Base-by-base conservation (phyloP, 2,797 vertebrate species). In the Odontamblyopus lacepedii region DNA sequence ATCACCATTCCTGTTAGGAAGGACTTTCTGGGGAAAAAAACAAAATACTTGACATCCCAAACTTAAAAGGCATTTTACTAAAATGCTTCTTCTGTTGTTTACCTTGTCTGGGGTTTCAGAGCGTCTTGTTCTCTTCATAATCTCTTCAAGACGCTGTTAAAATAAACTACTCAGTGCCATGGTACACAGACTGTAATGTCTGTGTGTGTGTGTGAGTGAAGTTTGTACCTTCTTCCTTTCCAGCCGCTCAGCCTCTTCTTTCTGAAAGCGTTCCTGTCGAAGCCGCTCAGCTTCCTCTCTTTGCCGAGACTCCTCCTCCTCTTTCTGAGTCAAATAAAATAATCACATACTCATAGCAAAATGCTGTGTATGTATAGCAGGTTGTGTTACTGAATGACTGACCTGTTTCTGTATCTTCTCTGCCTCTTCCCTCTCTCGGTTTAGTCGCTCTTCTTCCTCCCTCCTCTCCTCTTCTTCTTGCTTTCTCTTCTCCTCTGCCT, bases 121-220 rank as follows among this genome's bases (percentile, higher is more conserved):
- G 67, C 94, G 94, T 53, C 97, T 95, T 19, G 98, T 99, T 91
- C 98, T 95, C 92, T 95, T 98, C 98, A 99, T 99, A 81, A 99
- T 99, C 91, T 99, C 97, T 67, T 99, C 98, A 77, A 99, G 95
- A 71, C 97, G 94, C 98, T 99, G 65, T 65, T 65, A 4, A 65
- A 18, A 65, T 2, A 65, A 50, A 50, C 7, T 4, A 11, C 38
- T 63, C 15, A 63, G 18, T 63, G 8, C 18, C 19, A 38, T 19
- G 16, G 18, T 38, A 9, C 61, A 63, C 8, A 63, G 32, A 61
- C 59, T 16, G 11, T 41, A 38, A n/a, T 41, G 62, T 62, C 16
- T 16, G 30, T 32, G 32, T 7, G 8, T 9, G 16, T 4, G 23
- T 51, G 38, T 29, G 27, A 38, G 50, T 69, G 26, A 63, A 12